Evolutionary conservation across 2,888 invertebrate genomes (phyloP).

Genomic region (Dryobotodes eremita): DNA sequence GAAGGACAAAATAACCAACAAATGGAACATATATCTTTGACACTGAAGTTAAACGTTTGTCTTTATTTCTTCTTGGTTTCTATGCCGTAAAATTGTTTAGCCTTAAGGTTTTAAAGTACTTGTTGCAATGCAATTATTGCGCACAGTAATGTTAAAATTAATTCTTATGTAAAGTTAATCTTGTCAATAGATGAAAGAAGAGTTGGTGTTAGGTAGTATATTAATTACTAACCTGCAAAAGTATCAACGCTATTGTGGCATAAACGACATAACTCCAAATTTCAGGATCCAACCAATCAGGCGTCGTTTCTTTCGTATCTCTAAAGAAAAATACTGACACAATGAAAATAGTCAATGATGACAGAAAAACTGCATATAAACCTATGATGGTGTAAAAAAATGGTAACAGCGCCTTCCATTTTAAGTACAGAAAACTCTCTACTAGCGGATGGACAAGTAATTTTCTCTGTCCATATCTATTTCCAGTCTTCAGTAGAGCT

Average conservation of each 20-base stretch:
- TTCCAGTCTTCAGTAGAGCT: constrained; percentile 89
- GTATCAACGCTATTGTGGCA: constrained; percentile 79
- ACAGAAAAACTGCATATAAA: constrained; percentile 87
- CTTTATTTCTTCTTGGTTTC: neutral
- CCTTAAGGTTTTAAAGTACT: neutral
- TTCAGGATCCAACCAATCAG: constrained; percentile 76
- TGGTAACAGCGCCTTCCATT: constrained; percentile 90
- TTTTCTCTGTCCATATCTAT: constrained; percentile 85
- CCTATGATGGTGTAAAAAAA: constrained; percentile 90
- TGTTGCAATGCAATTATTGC: neutral
- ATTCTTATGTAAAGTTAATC: neutral
- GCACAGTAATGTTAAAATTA: neutral
- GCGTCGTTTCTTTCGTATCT: constrained; percentile 78
- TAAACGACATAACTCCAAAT: constrained; percentile 85
- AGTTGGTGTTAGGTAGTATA: neutral
- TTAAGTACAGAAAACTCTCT: constrained; percentile 90
- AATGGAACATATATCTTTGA: neutral
- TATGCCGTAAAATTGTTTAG: neutral
- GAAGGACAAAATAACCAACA: neutral
- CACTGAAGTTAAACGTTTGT: too few relatives aligned
- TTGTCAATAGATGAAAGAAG: neutral
- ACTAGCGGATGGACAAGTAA: constrained; percentile 90
- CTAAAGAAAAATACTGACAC: constrained; percentile 87
- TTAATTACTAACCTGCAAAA: constrained; percentile 81
- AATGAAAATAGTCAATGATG: constrained; percentile 87